These are phyloP conservation scores for Icerya purchasi DNA, from an alignment of 2,888 invertebrate species.

Conservation along the genomic window DNA sequence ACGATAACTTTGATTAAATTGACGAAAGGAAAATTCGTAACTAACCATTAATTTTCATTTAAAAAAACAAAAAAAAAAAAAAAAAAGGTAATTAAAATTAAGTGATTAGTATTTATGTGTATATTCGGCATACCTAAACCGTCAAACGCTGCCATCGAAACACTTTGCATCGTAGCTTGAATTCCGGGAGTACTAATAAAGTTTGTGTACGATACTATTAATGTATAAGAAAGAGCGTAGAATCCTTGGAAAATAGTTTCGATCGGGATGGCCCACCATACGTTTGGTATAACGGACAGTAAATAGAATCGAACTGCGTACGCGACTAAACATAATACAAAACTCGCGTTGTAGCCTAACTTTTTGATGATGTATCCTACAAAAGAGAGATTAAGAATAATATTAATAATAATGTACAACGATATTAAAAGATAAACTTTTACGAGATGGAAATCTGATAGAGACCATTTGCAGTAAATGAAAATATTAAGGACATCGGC, in stretches of 20 bases:
- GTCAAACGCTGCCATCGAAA: conserved; percentile 73
- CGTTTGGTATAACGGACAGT: conserved; percentile 52
- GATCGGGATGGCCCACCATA: conserved; percentile 61
- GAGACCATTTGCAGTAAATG: too few relatives aligned
- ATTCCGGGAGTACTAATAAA: conserved; percentile 45
- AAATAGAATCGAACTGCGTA: conserved; percentile 51
- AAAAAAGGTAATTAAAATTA: too few relatives aligned
- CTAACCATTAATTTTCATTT: too few relatives aligned
- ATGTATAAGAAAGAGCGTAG: conserved; percentile 65
- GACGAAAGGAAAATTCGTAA: too few relatives aligned
- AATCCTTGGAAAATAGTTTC: conserved; percentile 68
- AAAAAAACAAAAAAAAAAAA: too few relatives aligned
- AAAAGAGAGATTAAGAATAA: too few relatives aligned
- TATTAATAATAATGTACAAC: too few relatives aligned
- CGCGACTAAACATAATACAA: conserved; percentile 53
- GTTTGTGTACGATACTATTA: conserved; percentile 50
- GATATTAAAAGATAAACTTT: too few relatives aligned
- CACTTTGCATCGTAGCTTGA: conserved; percentile 64
- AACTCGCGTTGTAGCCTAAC: conserved; percentile 16
- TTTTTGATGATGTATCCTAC: conserved; percentile 27
- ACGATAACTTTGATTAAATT: too few relatives aligned
- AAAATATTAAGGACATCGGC: too few relatives aligned
- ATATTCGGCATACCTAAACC: conserved; percentile 55
- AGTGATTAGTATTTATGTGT: too few relatives aligned
- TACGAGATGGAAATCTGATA: too few relatives aligned